Percentiles rank a stretch among this genome's conserved stretches.
phyloP scores from a whole-genome alignment of 2,113 vertebrate species.

The Brachyhypopomus occidentalis region DNA sequence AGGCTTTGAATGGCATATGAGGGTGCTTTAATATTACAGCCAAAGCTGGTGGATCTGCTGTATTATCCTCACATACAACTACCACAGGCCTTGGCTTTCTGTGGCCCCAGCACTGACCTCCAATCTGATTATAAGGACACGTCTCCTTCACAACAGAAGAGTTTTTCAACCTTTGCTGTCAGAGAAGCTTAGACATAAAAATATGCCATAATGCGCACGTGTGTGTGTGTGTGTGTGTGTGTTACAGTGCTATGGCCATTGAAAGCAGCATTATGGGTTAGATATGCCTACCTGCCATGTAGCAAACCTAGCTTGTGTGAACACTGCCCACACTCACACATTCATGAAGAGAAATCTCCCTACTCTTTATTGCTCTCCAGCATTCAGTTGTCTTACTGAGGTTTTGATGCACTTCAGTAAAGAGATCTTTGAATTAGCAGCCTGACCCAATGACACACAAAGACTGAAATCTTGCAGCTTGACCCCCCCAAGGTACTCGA shows the following conservation, averaged over 20 bases:
- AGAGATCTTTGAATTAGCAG: constrained; percentile 1
- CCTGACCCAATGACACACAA: constrained; percentile 22
- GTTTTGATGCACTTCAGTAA: constrained; percentile 26
- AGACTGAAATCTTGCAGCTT: constrained; percentile 20
- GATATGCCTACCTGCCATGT: neutral
- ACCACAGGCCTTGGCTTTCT: constrained; percentile 14
- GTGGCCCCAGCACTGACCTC: constrained; percentile 2
- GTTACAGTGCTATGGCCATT: neutral
- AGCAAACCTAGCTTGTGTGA: neutral
- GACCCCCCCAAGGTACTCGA: constrained; percentile 24
- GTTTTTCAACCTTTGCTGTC: neutral
- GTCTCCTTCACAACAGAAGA: neutral
- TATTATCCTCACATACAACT: constrained; percentile 4
- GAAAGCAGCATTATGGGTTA: neutral
- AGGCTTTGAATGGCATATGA: constrained; percentile 31
- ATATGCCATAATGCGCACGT: neutral
- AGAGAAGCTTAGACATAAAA: neutral
- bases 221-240: constrained; percentile 11
- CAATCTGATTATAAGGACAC: neutral
- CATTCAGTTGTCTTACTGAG: neutral
- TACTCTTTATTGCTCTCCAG: neutral
- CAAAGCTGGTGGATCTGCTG: neutral
- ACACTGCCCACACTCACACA: neutral
- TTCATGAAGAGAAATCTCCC: neutral
- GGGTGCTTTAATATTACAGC: constrained; percentile 24